Evolutionary conservation across 2,113 vertebrate genomes (phyloP), one percentile per base, ranked within the genome.

Genomic region (Pungitius pungitius): DNA sequence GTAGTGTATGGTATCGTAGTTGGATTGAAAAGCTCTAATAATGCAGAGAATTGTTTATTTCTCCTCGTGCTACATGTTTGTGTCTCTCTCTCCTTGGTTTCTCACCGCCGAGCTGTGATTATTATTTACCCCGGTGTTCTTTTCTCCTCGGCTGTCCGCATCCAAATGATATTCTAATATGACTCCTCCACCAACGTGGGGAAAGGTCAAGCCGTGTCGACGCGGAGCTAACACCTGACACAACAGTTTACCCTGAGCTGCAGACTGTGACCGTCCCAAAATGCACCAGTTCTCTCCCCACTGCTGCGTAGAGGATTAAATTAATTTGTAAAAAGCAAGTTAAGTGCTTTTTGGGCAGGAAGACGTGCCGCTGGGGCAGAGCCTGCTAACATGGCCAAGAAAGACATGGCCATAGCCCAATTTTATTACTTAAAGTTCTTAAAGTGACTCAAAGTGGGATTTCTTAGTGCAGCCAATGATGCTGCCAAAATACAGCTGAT

Each of bases 341-440:
- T 68, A 85, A 85, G 78, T 85, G 87, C 84, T 83, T 85, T 86
- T 84, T 75, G 76, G 69, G 83, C 85, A 86, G 77, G 73, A 75
- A 75, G 78, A 75, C 67, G 6, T 82, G 59, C 81, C 59, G 60
- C 35, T 51, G 14, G 71, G 43, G 77, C 83, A 82, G 76, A 51
- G 42, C 43, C 18, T 26, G 47, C 30, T 60, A 8, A 0, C 27
- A 61, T 30, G 20, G 82, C 73, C 83, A 88, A 70, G 59, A 82
- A 80, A 45, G 64, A 64, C 40, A 63, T 85, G 77, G 73, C 73
- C 26, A 8, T 64, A 55, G 66, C 70, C 82, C 87, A 86, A 70
- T 74, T 37, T 80, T 85, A 81, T 86, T 84, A 88, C 80, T 86
- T 85, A 70, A 84, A 85, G 60, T 70, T 79, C 47, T 51, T 76